Conservation (phyloP, 2,113 vertebrate species). For the Falcunculus frontatus region DNA sequence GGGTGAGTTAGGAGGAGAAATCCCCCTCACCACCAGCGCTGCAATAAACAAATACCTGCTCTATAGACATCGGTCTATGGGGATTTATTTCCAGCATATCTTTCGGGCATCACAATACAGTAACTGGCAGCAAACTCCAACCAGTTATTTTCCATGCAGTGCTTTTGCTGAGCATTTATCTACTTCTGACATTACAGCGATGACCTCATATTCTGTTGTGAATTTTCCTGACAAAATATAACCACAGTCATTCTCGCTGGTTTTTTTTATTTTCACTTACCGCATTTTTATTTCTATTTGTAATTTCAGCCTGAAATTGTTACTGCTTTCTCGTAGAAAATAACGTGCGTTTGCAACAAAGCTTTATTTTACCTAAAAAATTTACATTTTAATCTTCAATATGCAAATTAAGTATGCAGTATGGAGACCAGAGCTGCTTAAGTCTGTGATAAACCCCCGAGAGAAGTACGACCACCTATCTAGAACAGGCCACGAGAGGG, state of each 20-base stretch:
- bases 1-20: no score
- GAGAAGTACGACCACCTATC: rapidly evolving
- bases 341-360: not conserved
- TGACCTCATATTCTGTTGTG: not conserved
- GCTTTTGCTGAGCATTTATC: not conserved
- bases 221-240: not conserved
- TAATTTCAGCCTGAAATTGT: not conserved
- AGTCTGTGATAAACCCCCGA: no score
- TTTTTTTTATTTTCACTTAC: not conserved
- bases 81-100: no score
- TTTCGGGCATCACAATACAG: no score
- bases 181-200: not conserved
- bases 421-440: rapidly evolving
- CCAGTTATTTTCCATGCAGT: not conserved
- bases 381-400: not conserved
- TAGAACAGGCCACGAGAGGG: not conserved
- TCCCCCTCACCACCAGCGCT: no score
- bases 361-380: not conserved
- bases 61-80: no score
- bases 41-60: no score
- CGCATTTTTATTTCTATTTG: no score
- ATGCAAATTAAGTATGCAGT: rapidly evolving
- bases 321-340: not conserved
- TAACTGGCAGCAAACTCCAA: not conserved
- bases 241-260: not conserved